Evolutionary conservation across 2,797 vertebrate genomes (phyloP).

Genomic region (Sardinella longiceps): DNA sequence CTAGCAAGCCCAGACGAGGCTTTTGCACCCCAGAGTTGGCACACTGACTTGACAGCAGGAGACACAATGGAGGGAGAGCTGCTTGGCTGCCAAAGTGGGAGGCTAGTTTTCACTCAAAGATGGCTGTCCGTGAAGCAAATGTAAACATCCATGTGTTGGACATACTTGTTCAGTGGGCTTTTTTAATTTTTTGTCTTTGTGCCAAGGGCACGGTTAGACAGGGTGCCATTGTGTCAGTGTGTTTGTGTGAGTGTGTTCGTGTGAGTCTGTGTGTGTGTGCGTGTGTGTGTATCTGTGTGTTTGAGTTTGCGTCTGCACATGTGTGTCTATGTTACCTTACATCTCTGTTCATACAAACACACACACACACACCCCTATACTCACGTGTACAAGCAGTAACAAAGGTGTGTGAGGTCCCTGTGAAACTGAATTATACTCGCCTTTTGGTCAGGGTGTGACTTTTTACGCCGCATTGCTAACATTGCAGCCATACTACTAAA

Average conservation of each 20-base stretch:
- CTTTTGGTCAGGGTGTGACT: constrained; percentile 8
- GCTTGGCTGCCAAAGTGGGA: background rate
- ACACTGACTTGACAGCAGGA: background rate
- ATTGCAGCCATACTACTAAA: background rate
- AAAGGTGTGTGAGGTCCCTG: constrained; percentile 7
- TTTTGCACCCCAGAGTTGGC: constrained; percentile 58
- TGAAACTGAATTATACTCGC: background rate
- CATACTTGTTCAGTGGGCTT: background rate
- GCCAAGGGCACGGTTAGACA: too few species aligned
- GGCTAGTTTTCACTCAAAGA: background rate
- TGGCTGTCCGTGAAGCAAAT: background rate
- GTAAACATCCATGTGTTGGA: background rate
- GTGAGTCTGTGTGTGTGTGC: background rate
- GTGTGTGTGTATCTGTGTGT: background rate
- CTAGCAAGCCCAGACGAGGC: constrained; percentile 47
- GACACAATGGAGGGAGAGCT: background rate
- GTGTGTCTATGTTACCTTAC: background rate
- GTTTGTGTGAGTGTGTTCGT: background rate
- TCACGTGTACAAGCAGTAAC: constrained; percentile 9
- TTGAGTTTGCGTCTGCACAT: background rate
- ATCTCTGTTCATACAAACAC: background rate
- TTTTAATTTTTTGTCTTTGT: too few species aligned
- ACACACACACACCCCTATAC: background rate
- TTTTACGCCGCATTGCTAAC: constrained; percentile 13
- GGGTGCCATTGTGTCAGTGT: too few species aligned